Evolutionary conservation across 1,140 invertebrate species (phyloP).

Genomic region (Potamilus streckersoni): DNA sequence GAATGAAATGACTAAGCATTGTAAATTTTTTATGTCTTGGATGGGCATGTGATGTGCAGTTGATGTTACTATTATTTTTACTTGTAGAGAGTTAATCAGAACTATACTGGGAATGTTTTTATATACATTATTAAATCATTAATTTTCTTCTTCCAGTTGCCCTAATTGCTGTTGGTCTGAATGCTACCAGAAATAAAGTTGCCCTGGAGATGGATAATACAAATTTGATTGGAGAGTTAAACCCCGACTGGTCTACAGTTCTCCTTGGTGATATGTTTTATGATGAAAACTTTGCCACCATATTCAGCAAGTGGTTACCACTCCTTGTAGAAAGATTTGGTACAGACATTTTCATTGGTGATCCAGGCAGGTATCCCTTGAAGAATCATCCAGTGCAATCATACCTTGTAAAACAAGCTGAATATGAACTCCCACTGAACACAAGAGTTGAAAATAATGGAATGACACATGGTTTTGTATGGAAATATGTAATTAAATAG

Average conservation of each 20-base stretch:
- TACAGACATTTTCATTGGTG: conserved; percentile 33
- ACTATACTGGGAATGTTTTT: no score
- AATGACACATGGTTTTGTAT: conserved; percentile 32
- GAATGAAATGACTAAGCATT: no score
- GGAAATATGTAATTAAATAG: conserved; percentile 14
- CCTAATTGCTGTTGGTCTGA: conserved; percentile 22
- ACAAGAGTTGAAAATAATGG: conserved; percentile 44
- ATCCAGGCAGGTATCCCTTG: conserved; percentile 40
- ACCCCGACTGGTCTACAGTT: conserved; percentile 24
- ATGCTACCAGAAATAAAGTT: conserved; percentile 28
- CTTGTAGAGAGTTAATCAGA: no score
- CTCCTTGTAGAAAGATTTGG: conserved; percentile 3
- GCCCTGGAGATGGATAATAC: conserved; percentile 8
- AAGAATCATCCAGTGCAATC: conserved; percentile 33
- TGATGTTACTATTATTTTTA: no score
- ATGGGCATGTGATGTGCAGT: no score
- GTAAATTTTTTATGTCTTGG: no score
- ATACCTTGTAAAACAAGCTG: conserved; percentile 24
- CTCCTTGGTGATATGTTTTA: conserved; percentile 46
- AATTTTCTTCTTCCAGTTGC: conserved; percentile 24
- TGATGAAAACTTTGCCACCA: conserved; percentile 23
- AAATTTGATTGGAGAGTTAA: conserved; percentile 25
- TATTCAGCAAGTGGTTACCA: conserved; percentile 10
- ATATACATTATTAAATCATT: no score
- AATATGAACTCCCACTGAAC: conserved; percentile 30